Evolutionary conservation across 2,888 invertebrate genomes (phyloP), one percentile per base, ranked within the genome.

Genomic region (Nomada ruficornis): DNA sequence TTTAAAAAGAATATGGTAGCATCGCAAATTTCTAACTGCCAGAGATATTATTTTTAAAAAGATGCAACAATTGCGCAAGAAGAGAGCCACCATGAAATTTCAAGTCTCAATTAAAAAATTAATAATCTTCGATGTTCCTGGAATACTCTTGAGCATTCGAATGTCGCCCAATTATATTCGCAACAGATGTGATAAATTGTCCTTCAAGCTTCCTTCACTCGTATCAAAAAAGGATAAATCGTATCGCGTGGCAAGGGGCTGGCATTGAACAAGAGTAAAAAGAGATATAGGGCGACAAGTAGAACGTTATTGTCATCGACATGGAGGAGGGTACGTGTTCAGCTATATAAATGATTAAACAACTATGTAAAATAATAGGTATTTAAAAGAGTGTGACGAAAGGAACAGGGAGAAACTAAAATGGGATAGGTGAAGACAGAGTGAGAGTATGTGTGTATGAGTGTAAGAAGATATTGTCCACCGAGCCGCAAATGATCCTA

Each of bases 311-410:
- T 75, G 75, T 59, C 50, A 13, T 13, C 18, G 62, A 57, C 36
- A 47, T 47, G 54, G 54, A 55, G 50, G 76, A 26, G 65, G 82
- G 72, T 76, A 77, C 67, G 60, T 70, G 77, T 72, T 83, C 80
- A 73, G 47, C 13, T 47, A 47, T 15, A 80, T 80, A 59, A 80
- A 80, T 67, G 52, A 60, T 74, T 47, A 59, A 64, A 83, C 80
- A 77, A 75, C 26, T 91, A 92, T 50, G 91, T 92, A 92, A 88
- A 89, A 71, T 91, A 91, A 59, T 70, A 70, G 89, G 89, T 90
- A 90, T 91, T 91, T 90, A 91, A 90, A 88, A 47, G 54, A 36
- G 76, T 62, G 76, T 26, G 50, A 84, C 81, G 77, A 81, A 74
- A 80, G 72, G 80, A 60, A 81, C 70, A 82, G 67, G 29, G 64